phyloP scores from a whole-genome alignment of 2,113 vertebrate species.

The Nycticryphes semicollaris region DNA sequence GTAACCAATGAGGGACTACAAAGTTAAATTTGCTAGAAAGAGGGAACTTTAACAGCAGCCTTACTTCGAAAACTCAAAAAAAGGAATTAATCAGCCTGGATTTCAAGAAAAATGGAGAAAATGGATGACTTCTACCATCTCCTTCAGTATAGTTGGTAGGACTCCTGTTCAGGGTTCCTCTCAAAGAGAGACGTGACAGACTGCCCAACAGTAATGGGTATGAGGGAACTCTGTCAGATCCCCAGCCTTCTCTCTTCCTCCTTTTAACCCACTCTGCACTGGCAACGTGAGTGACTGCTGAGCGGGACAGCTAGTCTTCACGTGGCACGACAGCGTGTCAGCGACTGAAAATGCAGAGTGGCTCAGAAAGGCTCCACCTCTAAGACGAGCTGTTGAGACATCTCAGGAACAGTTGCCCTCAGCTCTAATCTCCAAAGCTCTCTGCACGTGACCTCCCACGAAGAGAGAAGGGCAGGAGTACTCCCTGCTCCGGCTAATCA shows the following conservation, averaged over 20 bases:
- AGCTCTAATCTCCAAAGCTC: not conserved
- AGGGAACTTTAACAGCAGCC: not conserved
- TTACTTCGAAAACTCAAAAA: not conserved
- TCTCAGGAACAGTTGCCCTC: not conserved
- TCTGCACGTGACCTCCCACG: not conserved
- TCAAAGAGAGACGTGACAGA: not conserved
- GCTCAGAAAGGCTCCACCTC: not conserved
- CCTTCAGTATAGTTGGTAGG: not conserved
- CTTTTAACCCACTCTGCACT: not conserved
- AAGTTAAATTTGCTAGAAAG: not conserved
- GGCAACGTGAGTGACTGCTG: fast-evolving
- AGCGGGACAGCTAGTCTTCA: not conserved
- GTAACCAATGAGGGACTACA: not conserved
- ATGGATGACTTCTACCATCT: not conserved
- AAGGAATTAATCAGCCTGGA: not conserved
- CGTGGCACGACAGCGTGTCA: fast-evolving
- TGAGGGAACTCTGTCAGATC: not conserved
- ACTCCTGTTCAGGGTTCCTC: not conserved
- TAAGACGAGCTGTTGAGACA: not conserved
- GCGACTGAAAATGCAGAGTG: fast-evolving
- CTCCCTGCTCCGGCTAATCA: conserved; percentile 8
- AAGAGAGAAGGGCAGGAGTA: not conserved
- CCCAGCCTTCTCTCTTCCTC: not conserved
- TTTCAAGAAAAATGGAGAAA: not conserved
- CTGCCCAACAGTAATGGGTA: not conserved